Evolutionary conservation across 2,113 vertebrate genomes (phyloP).

Genomic region (Alligator mississippiensis): DNA sequence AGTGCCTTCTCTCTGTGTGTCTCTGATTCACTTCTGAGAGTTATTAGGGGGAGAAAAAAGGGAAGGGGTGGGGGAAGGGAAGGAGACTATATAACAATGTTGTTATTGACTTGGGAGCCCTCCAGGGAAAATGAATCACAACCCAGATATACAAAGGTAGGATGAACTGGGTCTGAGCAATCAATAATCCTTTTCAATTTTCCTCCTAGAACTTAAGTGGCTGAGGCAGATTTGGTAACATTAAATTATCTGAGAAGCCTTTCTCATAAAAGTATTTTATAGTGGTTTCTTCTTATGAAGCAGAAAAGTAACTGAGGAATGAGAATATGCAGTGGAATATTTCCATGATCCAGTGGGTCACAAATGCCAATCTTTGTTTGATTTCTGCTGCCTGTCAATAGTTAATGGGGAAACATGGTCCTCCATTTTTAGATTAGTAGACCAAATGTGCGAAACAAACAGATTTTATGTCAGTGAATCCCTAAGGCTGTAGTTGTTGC

Average conservation of each 20-base stretch:
- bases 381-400: constrained; percentile 75
- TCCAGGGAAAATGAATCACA: background rate
- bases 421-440: constrained; percentile 14
- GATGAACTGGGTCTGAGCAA: background rate
- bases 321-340: constrained; percentile 41
- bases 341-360: constrained; percentile 79
- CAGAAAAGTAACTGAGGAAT: constrained; percentile 32
- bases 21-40: background rate
- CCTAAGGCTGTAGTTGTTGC: background rate
- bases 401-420: constrained; percentile 46
- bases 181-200: constrained; percentile 13
- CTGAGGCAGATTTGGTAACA: background rate
- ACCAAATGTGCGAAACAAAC: background rate
- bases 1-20: constrained; percentile 17
- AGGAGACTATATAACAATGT: background rate
- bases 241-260: background rate
- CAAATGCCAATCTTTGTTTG: constrained; percentile 74
- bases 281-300: constrained; percentile 29
- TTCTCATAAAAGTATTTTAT: background rate
- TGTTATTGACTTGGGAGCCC: background rate
- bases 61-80: background rate
- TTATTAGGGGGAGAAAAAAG: background rate
- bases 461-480: background rate
- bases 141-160: constrained; percentile 19
- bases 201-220: constrained; percentile 42